Conservation (phyloP, 1,140 invertebrate genomes). For the Danaus plexippus region DNA sequence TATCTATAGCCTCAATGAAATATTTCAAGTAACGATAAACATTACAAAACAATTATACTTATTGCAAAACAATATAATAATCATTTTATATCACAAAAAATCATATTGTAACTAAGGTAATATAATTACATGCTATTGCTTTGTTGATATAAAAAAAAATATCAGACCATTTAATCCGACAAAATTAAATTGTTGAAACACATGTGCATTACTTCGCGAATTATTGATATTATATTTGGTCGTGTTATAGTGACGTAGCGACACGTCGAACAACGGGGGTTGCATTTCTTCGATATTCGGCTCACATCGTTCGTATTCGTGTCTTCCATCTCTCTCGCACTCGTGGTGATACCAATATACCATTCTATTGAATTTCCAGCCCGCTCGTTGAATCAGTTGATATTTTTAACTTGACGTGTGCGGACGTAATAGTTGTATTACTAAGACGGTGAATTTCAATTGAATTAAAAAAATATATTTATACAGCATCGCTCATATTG, state of each 20-base stretch:
- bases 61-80: no score
- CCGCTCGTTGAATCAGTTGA: constrained; percentile 38
- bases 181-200: no score
- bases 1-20: no score
- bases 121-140: no score
- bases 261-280: constrained; percentile 29
- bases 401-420: constrained; percentile 51
- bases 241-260: constrained; percentile 19
- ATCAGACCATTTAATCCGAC: no score
- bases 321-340: constrained; percentile 31
- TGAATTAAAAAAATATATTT: constrained; percentile 39
- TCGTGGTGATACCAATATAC: constrained; percentile 14
- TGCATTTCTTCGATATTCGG: constrained; percentile 30
- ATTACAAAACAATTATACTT: no score
- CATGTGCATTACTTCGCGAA: no score
- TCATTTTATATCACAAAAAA: no score
- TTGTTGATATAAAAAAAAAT: no score
- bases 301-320: constrained; percentile 25
- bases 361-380: constrained; percentile 52
- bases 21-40: no score
- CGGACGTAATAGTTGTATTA: constrained; percentile 30
- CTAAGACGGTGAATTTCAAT: constrained; percentile 42
- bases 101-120: no score
- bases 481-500: constrained; percentile 13
- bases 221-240: not conserved